Base-by-base conservation (phyloP, 2,888 invertebrate genomes). In the Lepeophtheirus nordmannii region DNA sequence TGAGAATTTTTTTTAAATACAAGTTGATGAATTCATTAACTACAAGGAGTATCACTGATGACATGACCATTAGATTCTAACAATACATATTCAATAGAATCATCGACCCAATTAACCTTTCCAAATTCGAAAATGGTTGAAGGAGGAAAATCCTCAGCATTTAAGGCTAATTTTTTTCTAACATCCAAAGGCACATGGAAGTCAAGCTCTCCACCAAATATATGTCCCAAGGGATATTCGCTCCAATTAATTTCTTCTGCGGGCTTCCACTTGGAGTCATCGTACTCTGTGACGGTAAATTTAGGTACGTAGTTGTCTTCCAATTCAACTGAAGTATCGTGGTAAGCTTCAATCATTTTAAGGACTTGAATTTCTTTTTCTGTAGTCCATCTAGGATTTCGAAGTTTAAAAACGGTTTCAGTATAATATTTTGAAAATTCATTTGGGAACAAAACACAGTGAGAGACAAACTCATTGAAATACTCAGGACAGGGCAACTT, bases 161-260 rank as follows among this genome's bases (percentile, higher is more conserved):
- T 46, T 8, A n/a, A 5, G 14, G 53, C 53, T 46, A 46, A 17
- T 8, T 46, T 46, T n/a, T 46, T 46, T 46, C 53, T 46, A 17
- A 17, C 53, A 14, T 46, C 53, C 8, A 46, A 17, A 46, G 53
- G 53, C 53, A 46, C 53, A 46, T 46, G 14, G 17, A 14, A 46
- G 1, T 46, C 53, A 46, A 46, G 8, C 8, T 46, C 53, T n/a
- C 53, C 8, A n/a, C 53, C 53, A 8, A 46, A 46, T 5, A 46
- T 17, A 17, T 46, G 17, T 14, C 53, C 53, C 53, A 46, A 17
- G 17, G 53, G 53, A 46, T 46, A 46, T 46, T 46, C 53, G 53
- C 53, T 46, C 53, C 53, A 46, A 46, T 46, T 46, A 46, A 46
- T 46, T n/a, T 46, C 53, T 17, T 14, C 53, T 46, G 53, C 53